These are phyloP conservation scores for Campopleginae sp. DNA, from an alignment of 2,888 invertebrate genomes.

Conservation along the genomic window DNA sequence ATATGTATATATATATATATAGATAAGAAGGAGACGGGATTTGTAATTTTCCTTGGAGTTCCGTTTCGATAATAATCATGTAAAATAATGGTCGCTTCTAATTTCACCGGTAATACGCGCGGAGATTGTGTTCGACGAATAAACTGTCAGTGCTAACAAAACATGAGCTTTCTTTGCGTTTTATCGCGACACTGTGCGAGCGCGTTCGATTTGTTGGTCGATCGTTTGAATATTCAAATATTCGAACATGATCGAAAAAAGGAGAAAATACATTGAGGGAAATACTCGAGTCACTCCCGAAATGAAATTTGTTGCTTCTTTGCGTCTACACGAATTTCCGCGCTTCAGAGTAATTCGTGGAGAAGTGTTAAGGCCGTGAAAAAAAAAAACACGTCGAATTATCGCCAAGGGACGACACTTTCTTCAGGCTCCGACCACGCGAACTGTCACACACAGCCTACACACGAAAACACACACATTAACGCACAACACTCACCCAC, in stretches of 20 bases:
- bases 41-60: constrained; percentile 50
- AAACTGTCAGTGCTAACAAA: constrained; percentile 44
- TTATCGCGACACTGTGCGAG: constrained; percentile 1
- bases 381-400: constrained; percentile 21
- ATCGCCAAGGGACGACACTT: constrained; percentile 57
- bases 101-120: constrained; percentile 43
- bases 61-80: constrained; percentile 41
- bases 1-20: not conserved
- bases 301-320: not conserved
- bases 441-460: constrained; percentile 62
- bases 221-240: constrained; percentile 44
- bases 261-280: not conserved
- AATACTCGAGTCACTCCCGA: not conserved
- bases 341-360: not conserved
- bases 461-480: constrained; percentile 54
- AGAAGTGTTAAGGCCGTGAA: not conserved
- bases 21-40: constrained; percentile 13
- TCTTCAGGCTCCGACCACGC: constrained; percentile 62
- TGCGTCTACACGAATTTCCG: not conserved
- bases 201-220: not conserved
- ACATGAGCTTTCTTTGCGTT: not conserved
- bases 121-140: constrained; percentile 33
- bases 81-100: constrained; percentile 40
- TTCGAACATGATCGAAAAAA: not conserved
- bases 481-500: constrained; percentile 48